Evolutionary conservation across 2,888 invertebrate species (phyloP).

Genomic region (Agriopis marginaria): DNA sequence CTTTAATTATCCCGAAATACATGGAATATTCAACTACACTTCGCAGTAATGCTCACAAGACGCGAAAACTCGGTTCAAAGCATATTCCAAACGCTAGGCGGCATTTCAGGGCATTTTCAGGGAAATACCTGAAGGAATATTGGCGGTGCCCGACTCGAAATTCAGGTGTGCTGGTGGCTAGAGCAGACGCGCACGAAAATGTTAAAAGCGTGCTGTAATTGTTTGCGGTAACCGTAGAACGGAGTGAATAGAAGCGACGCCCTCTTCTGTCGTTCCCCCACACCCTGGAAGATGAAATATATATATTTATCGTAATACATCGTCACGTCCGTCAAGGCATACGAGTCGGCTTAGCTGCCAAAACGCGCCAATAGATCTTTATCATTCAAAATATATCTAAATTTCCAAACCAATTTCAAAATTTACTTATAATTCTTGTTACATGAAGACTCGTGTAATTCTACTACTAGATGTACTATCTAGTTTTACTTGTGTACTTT

Average conservation of each 20-base stretch:
- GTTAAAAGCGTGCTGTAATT: not conserved
- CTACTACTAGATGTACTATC: too few relatives aligned
- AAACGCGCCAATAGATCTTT: too few relatives aligned
- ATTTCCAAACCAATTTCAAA: too few relatives aligned
- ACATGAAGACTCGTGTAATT: too few relatives aligned
- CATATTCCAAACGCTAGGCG: constrained; percentile 14
- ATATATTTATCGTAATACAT: too few relatives aligned
- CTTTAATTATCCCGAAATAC: not conserved
- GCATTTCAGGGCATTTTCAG: constrained; percentile 14
- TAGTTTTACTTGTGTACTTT: too few relatives aligned
- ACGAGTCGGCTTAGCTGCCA: too few relatives aligned
- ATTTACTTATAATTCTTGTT: too few relatives aligned
- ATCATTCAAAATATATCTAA: too few relatives aligned
- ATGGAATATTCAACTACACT: not conserved
- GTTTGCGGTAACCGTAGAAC: not conserved
- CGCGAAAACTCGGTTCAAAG: constrained; percentile 3
- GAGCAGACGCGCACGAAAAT: constrained; percentile 19
- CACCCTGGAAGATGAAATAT: too few relatives aligned
- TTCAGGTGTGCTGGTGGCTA: constrained; percentile 22
- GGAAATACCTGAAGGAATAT: constrained; percentile 34
- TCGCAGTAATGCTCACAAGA: constrained; percentile 3
- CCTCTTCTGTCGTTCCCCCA: too few relatives aligned
- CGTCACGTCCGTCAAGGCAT: too few relatives aligned
- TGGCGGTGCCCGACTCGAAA: constrained; percentile 21
- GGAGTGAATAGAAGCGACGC: not conserved